These are phyloP conservation scores for Myocastor coypus DNA, from an alignment of 2,113 vertebrate genomes.

Conservation along the genomic window DNA sequence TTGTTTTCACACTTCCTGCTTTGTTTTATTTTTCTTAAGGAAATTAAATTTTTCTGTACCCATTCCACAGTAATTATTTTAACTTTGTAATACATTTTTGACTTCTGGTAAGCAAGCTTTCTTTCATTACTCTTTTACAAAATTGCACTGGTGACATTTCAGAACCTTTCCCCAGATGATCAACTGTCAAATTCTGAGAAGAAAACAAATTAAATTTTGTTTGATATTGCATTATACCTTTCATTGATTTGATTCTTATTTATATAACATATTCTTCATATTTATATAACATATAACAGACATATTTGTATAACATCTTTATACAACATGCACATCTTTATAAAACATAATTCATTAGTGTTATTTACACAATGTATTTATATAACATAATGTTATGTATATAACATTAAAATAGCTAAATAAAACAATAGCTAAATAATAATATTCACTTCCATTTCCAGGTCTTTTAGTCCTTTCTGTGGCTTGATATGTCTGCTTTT, in stretches of 20 bases:
- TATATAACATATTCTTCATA: not conserved
- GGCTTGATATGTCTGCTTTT: not conserved
- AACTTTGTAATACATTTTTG: constrained; percentile 18
- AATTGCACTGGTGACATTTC: constrained; percentile 27
- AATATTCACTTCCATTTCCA: not conserved
- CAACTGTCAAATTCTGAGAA: constrained; percentile 50
- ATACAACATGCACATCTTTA: too few species aligned
- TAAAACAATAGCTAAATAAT: constrained; percentile 19
- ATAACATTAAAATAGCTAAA: too few species aligned
- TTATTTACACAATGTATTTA: too few species aligned
- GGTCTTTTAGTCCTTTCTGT: not conserved
- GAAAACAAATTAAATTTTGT: constrained; percentile 40
- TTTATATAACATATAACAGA: too few species aligned
- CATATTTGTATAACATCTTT: too few species aligned
- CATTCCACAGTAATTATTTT: constrained; percentile 53
- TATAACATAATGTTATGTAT: not conserved
- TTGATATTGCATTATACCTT: constrained; percentile 9
- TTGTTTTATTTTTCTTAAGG: not conserved
- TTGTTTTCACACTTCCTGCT: not conserved
- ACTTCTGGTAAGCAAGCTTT: constrained; percentile 21
- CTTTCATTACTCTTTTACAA: constrained; percentile 20
- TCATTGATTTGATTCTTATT: not conserved
- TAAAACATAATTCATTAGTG: too few species aligned
- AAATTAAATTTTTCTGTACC: not conserved
- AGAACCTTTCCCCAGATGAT: not conserved